phyloP scores from a whole-genome alignment of 2,888 invertebrate genomes.

The Clistopyga incitator region DNA sequence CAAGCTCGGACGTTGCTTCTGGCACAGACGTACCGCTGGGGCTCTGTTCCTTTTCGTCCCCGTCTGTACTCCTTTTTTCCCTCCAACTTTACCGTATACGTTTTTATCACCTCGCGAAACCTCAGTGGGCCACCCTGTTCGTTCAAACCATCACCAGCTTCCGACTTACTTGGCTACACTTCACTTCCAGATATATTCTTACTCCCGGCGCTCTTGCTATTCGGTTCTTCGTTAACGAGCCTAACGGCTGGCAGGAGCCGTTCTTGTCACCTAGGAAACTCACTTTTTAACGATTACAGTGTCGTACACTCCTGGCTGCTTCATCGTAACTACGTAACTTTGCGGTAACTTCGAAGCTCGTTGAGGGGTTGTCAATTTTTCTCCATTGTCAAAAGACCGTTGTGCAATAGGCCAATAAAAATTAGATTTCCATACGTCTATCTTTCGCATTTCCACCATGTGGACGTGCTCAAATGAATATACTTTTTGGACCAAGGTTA shows the following conservation, averaged over 20 bases:
- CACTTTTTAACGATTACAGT: constrained; percentile 14
- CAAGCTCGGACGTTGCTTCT: constrained; percentile 10
- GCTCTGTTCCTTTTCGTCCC: constrained; percentile 14
- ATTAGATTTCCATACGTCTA: not conserved
- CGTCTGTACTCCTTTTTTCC: not conserved
- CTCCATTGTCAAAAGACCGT: no score
- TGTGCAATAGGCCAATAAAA: no score
- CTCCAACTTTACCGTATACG: constrained; percentile 30
- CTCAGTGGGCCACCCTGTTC: constrained; percentile 30
- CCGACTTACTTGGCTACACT: not conserved
- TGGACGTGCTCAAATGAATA: no score
- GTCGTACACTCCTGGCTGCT: not conserved
- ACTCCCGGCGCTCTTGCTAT: not conserved
- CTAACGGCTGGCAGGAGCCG: constrained; percentile 12
- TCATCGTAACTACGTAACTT: not conserved
- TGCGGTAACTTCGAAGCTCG: not conserved
- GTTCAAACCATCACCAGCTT: constrained; percentile 33
- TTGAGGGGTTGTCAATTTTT: not conserved
- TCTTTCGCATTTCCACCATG: no score
- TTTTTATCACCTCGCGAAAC: constrained; percentile 54
- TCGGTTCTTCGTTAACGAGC: constrained; percentile 44
- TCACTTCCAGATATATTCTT: constrained; percentile 12
- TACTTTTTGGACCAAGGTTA: no score
- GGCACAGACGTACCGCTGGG: constrained; percentile 38
- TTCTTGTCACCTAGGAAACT: not conserved